These are phyloP conservation scores for Epinephelus lanceolatus DNA, from an alignment of 2,113 vertebrate species.

Conservation along the genomic window DNA sequence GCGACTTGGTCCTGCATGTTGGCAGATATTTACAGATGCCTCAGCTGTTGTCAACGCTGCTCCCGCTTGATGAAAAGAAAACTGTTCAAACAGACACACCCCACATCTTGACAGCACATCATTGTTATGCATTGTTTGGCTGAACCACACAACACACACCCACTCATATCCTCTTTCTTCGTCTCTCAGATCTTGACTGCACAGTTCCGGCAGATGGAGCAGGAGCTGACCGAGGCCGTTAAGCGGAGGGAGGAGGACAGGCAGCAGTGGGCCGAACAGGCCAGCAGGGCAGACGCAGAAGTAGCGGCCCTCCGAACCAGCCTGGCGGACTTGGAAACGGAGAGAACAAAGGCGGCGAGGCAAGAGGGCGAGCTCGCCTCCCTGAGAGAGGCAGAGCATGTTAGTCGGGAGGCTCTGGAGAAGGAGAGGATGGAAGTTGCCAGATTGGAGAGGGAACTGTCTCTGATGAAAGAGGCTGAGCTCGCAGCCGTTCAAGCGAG, in stretches of 20 bases:
- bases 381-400: slow-evolving; percentile 60
- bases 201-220: slow-evolving; percentile 89
- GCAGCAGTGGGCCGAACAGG: slow-evolving; percentile 71
- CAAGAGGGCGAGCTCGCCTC: slow-evolving; percentile 81
- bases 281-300: slow-evolving; percentile 63
- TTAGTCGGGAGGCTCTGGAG: slow-evolving; percentile 81
- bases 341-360: slow-evolving; percentile 45
- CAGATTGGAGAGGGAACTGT: slow-evolving; percentile 75
- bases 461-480: slow-evolving; percentile 71
- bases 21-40: neutral
- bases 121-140: slow-evolving; percentile 35
- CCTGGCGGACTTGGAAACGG: slow-evolving; percentile 64
- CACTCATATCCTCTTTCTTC: slow-evolving; percentile 14
- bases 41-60: neutral
- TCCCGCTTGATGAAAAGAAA: slow-evolving; percentile 14
- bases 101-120: neutral
- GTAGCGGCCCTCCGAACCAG: slow-evolving; percentile 64
- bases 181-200: slow-evolving; percentile 85
- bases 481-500: slow-evolving; percentile 62
- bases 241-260: slow-evolving; percentile 82
- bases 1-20: neutral
- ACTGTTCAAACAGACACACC: slow-evolving; percentile 32
- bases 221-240: slow-evolving; percentile 80
- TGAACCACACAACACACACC: slow-evolving; percentile 27
- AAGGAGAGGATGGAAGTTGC: slow-evolving; percentile 77